Evolutionary conservation across 2,113 vertebrate species (phyloP).

Genomic region (Oreochromis aureus): DNA sequence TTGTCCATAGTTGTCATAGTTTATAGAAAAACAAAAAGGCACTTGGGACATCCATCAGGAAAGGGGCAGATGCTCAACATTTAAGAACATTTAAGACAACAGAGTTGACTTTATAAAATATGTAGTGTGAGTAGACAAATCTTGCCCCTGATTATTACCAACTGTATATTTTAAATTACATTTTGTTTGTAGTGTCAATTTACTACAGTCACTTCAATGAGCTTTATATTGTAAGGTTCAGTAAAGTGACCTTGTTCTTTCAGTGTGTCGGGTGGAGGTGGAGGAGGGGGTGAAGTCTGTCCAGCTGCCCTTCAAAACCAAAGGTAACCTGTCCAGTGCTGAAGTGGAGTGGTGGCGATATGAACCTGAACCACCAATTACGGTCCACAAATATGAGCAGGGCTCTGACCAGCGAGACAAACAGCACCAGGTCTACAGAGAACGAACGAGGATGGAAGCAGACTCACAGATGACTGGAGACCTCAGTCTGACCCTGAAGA

Average conservation of each 20-base stretch:
- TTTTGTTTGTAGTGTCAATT: not conserved
- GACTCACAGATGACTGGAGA: not conserved
- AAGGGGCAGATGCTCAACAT: too few relatives aligned
- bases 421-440: not conserved
- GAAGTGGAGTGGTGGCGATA: not conserved
- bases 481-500: not conserved
- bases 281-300: not conserved
- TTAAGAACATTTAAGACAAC: too few relatives aligned
- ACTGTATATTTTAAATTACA: not conserved
- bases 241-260: not conserved
- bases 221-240: not conserved
- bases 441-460: not conserved
- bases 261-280: not conserved
- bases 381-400: not conserved
- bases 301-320: not conserved
- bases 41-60: too few relatives aligned
- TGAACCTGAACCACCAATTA: not conserved
- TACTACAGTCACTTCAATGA: not conserved
- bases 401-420: not conserved
- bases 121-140: not conserved
- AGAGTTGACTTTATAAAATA: too few relatives aligned
- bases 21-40: too few relatives aligned
- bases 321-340: not conserved
- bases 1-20: too few relatives aligned
- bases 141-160: not conserved